Base-by-base conservation (phyloP, 2,797 vertebrate species). In the Brachyalestes nurse region DNA sequence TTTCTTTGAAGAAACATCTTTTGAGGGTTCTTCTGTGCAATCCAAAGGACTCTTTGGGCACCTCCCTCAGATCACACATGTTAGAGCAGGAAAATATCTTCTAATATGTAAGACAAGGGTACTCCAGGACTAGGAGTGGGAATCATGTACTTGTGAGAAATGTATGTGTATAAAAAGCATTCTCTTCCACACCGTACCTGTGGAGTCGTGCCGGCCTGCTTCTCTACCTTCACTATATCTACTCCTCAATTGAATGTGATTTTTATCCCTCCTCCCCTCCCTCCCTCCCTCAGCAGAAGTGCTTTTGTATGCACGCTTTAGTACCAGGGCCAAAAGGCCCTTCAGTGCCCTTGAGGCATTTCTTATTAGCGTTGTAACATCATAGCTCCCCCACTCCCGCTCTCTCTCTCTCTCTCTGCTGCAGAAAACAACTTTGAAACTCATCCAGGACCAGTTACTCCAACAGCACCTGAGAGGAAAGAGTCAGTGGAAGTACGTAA, bases 251-350 rank as follows among this genome's bases (percentile, higher is more conserved):
- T 76, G 77, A 74, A 77, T 17, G 69, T 72, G 82, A 77, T 82
- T 82, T 64, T 49, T 75, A 49, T 72, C 47, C 64, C 71, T 64
- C 51, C 62, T 77, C 49, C 66, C 28, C 28, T 28, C 28, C 73
- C 16, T 58, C 73, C 21, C 57, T 28, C 25, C 60, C 79, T 53
- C 9, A 0, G 62, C 62, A 38, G 67, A 78, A 78, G 67, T 77
- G 73, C 64, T 73, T 85, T 83, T 78, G 75, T 76, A 82, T 85
- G 77, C 77, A 80, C 65, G 61, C 77, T 85, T 86, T 84, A 84
- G 81, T 80, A 80, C 62, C 73, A 82, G 64, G 80, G 80, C 78
- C 77, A 78, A 80, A 81, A 76, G 75, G 75, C 66, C 45, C 42
- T 82, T 70, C 67, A 71, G 42, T 81, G 84, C 84, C 77, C 78